These are phyloP conservation scores for Rhingia campestris DNA, from an alignment of 2,888 invertebrate species.

Conservation along the genomic window DNA sequence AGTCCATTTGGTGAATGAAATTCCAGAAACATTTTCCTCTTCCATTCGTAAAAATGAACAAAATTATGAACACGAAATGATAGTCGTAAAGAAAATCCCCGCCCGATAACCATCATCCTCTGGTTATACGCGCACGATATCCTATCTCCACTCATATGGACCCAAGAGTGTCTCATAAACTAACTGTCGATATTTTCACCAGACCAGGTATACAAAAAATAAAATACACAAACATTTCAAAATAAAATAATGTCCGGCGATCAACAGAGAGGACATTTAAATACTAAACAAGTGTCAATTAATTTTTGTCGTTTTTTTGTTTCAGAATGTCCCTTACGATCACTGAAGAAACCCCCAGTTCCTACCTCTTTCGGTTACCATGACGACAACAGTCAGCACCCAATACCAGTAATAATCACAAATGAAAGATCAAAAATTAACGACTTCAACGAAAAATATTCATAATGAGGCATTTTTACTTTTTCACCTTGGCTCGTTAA, in stretches of 20 bases:
- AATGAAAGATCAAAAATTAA: slow-evolving; percentile 73
- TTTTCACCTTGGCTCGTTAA: slow-evolving; percentile 72
- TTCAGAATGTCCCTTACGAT: slow-evolving; percentile 28
- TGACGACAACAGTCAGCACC: slow-evolving; percentile 5
- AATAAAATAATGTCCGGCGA: slow-evolving; percentile 60
- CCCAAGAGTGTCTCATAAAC: slow-evolving; percentile 51
- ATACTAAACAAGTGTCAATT: slow-evolving; percentile 71
- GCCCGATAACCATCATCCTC: slow-evolving; percentile 65
- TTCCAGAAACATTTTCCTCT: slow-evolving; percentile 44
- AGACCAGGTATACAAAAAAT: slow-evolving; percentile 27
- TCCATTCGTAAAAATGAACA: slow-evolving; percentile 36
- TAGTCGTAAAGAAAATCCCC: slow-evolving; percentile 61
- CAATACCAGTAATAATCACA: slow-evolving; percentile 58
- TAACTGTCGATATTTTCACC: slow-evolving; percentile 26
- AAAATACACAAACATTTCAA: slow-evolving; percentile 40
- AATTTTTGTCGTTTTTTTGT: slow-evolving; percentile 32
- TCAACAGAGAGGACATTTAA: slow-evolving; percentile 47
- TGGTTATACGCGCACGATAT: slow-evolving; percentile 59
- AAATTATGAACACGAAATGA: slow-evolving; percentile 69
- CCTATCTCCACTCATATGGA: slow-evolving; percentile 46
- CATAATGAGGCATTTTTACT: slow-evolving; percentile 75
- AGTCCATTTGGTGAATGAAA: slow-evolving; percentile 59
- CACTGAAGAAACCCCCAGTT: slow-evolving; percentile 25
- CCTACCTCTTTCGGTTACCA: slow-evolving; percentile 12
- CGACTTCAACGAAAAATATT: slow-evolving; percentile 74